Conservation (phyloP, 2,888 invertebrate genomes). For the Athalia rosae region DNA sequence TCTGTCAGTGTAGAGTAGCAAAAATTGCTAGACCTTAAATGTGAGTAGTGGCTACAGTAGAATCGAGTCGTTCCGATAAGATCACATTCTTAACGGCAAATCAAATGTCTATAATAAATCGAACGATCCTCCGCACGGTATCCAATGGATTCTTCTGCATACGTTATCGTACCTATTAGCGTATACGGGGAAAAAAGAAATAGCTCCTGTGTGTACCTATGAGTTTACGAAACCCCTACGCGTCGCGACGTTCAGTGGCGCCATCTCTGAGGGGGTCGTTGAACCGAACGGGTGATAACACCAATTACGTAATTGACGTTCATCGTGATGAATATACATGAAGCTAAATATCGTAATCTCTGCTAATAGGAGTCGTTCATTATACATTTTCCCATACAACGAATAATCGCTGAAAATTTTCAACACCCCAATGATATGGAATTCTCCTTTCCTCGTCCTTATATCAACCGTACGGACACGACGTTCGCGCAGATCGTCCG, state of each 20-base stretch:
- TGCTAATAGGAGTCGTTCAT: not conserved
- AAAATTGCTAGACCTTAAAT: slow-evolving; percentile 12
- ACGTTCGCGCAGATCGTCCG: too few relatives aligned
- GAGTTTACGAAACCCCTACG: slow-evolving; percentile 47
- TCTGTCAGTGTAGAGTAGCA: slow-evolving; percentile 22
- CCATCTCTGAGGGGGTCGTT: slow-evolving; percentile 59
- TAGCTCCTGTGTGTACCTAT: not conserved
- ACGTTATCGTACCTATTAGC: not conserved
- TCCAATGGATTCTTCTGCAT: not conserved
- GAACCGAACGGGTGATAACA: slow-evolving; percentile 45
- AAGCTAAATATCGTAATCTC: too few relatives aligned
- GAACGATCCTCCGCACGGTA: too few relatives aligned
- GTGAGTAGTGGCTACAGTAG: not conserved
- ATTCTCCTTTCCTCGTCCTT: not conserved
- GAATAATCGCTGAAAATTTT: not conserved
- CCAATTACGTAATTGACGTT: not conserved
- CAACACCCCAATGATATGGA: too few relatives aligned
- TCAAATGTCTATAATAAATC: too few relatives aligned
- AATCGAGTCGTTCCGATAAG: too few relatives aligned
- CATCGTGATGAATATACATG: not conserved
- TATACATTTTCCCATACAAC: not conserved
- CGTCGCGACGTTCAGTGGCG: slow-evolving; percentile 60
- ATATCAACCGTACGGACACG: not conserved
- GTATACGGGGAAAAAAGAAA: not conserved
- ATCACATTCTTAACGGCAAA: too few relatives aligned